These are phyloP conservation scores for Siphonodentalium dalli DNA, from an alignment of 2,888 invertebrate genomes.

Conservation along the genomic window DNA sequence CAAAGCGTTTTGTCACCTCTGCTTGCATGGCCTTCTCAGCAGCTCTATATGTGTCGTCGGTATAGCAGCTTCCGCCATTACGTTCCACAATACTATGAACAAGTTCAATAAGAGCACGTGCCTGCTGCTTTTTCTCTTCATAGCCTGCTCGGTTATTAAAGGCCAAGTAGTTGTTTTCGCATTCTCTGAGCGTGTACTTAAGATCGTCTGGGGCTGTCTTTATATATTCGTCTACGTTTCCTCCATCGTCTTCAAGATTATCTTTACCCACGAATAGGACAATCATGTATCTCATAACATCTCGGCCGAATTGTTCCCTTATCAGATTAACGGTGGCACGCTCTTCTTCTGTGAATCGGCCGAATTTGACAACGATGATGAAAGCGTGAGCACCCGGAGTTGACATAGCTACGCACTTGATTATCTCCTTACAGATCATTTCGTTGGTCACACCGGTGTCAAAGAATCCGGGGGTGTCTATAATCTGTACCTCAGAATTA, in stretches of 20 bases:
- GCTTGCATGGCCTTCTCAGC: slow-evolving; percentile 17
- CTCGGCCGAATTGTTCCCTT: slow-evolving; percentile 18
- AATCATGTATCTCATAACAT: slow-evolving; percentile 19
- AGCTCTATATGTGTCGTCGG: slow-evolving; percentile 22
- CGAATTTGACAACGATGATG: slow-evolving; percentile 15
- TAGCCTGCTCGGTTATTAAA: slow-evolving; percentile 19
- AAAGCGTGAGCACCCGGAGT: slow-evolving; percentile 30
- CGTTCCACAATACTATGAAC: slow-evolving; percentile 11
- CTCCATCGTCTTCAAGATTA: slow-evolving; percentile 11
- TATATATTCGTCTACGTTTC: slow-evolving; percentile 18
- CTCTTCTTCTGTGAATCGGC: slow-evolving; percentile 27
- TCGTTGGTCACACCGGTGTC: slow-evolving; percentile 23
- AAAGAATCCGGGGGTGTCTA: slow-evolving; percentile 31
- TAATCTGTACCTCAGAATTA: too few relatives aligned
- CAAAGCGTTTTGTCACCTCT: too few relatives aligned
- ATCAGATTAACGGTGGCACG: slow-evolving; percentile 19
- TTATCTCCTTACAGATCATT: slow-evolving; percentile 16
- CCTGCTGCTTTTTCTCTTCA: slow-evolving; percentile 11
- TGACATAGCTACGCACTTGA: slow-evolving; percentile 24
- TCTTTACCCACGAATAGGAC: slow-evolving; percentile 26
- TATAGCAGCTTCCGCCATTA: slow-evolving; percentile 22
- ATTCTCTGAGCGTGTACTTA: slow-evolving; percentile 2
- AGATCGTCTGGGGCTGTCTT: slow-evolving; percentile 7
- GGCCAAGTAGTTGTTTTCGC: slow-evolving; percentile 12
- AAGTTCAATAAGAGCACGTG: slow-evolving; percentile 17